phyloP scores from a whole-genome alignment of 2,797 vertebrate genomes.

The Diplodus sargus region DNA sequence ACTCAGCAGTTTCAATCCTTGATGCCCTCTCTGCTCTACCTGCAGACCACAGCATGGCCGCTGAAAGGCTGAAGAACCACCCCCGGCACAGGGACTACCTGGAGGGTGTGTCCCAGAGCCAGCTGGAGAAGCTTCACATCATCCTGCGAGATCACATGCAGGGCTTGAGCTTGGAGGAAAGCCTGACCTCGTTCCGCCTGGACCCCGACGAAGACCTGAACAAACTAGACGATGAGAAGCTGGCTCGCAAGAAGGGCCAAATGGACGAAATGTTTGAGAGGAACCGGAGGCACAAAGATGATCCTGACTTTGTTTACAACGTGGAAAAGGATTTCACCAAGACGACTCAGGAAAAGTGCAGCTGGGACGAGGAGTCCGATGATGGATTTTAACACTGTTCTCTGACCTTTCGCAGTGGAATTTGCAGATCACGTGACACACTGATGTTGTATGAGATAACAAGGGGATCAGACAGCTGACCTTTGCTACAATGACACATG shows the following conservation, averaged over 20 bases:
- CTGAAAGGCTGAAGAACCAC: slow-evolving; percentile 92
- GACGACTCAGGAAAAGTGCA: slow-evolving; percentile 85
- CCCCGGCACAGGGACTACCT: slow-evolving; percentile 90
- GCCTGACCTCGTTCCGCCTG: slow-evolving; percentile 80
- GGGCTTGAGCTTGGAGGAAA: slow-evolving; percentile 87
- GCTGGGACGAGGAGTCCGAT: slow-evolving; percentile 92
- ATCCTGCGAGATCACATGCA: slow-evolving; percentile 88
- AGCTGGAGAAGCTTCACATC: slow-evolving; percentile 89
- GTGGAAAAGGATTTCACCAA: slow-evolving; percentile 91
- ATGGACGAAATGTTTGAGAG: slow-evolving; percentile 95
- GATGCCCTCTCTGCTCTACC: neutral
- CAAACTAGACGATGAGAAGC: slow-evolving; percentile 90
- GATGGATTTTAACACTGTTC: slow-evolving; percentile 84
- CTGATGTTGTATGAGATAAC: neutral
- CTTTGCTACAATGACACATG: neutral
- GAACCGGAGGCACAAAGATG: slow-evolving; percentile 90
- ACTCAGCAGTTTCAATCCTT: neutral
- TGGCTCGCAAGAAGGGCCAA: slow-evolving; percentile 90
- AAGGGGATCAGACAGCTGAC: neutral
- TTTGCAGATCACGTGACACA: neutral
- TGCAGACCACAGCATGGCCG: slow-evolving; percentile 89
- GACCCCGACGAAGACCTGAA: slow-evolving; percentile 92
- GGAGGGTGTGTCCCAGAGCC: slow-evolving; percentile 85
- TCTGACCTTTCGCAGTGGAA: neutral
- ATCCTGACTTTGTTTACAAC: slow-evolving; percentile 92